Base-by-base conservation (phyloP, 1,140 invertebrate genomes). In the Heliothis subflexa region DNA sequence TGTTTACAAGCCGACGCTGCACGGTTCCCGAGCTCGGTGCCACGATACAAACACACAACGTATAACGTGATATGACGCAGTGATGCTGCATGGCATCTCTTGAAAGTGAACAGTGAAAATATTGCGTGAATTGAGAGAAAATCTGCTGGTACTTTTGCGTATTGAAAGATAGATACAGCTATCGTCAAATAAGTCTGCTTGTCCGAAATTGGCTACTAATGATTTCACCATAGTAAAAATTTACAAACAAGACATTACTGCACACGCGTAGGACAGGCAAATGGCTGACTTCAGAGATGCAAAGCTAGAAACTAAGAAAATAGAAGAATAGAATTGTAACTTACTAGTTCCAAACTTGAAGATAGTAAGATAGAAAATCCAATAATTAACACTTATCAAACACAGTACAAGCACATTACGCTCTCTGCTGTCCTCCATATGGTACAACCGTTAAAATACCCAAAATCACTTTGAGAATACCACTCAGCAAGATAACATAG, bases 1-100 rank as follows among this genome's bases (percentile, higher is more conserved):
- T 75, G 73, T 75, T 75, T 75, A 75, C 73, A 75, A 75, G 47
- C 66, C 66, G 66, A 70, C 47, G 66, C 73, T 75, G 47, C 73
- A 64, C 73, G 45, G 73, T 75, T 62, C 72, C 59, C 40, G 40
- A 59, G 18, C 21, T 59, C 40, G 33, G 62, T 40, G 18, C 40
- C 5, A 25, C 18, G 40, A 45, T 59, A 74, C 55, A 59, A 74
- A 59, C 54, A 74, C n/a, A 70, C 64, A 68, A 68, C 40, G 18
- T 47, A 40, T n/a, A 18, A 5, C 11, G 66, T 52, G 66, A 70
- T 47, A 70, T 70, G 47, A 13, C 28, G 66, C 66, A 70, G 66
- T 52, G 47, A 50, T 25, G 47, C 28, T 62, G 61, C 21, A n/a
- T 45, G 14, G 18, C n/a, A 52, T 52, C 47, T 28, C 13, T 50